Conservation (phyloP, 2,113 vertebrate species). For the Phoxinus phoxinus region DNA sequence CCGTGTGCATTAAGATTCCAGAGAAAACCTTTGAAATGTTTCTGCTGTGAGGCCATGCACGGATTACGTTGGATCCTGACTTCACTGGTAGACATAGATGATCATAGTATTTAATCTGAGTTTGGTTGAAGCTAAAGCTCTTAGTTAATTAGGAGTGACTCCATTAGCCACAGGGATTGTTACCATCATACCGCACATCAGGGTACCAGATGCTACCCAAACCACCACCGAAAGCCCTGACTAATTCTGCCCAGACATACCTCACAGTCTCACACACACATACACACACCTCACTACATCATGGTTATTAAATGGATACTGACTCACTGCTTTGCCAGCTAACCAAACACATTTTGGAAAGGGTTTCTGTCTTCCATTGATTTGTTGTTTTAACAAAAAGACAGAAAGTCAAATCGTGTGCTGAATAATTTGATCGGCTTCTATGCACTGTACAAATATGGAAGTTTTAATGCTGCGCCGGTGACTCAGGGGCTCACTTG, state of each 20-base stretch:
- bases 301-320: slow-evolving; percentile 30
- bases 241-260: slow-evolving; percentile 43
- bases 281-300: slow-evolving; percentile 13
- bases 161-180: slow-evolving; percentile 29
- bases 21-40: not conserved
- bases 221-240: slow-evolving; percentile 13
- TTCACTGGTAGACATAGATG: not conserved
- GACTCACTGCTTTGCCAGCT: not conserved
- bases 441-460: slow-evolving; percentile 9
- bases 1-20: not conserved
- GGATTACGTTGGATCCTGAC: not conserved
- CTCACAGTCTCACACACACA: slow-evolving; percentile 36
- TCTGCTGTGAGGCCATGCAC: not conserved
- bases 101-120: not conserved
- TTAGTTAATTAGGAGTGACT: slow-evolving; percentile 6
- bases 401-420: not conserved
- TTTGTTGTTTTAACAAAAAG: slow-evolving; percentile 35
- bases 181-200: slow-evolving; percentile 38
- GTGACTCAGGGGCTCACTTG: slow-evolving; percentile 6
- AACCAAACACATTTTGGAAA: slow-evolving; percentile 21
- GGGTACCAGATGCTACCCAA: slow-evolving; percentile 48
- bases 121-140: not conserved
- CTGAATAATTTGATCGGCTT: not conserved
- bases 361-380: not conserved
- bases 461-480: not conserved